Percentiles rank a stretch among this genome's conserved stretches.
Evolutionary conservation across 2,113 vertebrate genomes (phyloP).

Genomic region (Colaptes auratus): DNA sequence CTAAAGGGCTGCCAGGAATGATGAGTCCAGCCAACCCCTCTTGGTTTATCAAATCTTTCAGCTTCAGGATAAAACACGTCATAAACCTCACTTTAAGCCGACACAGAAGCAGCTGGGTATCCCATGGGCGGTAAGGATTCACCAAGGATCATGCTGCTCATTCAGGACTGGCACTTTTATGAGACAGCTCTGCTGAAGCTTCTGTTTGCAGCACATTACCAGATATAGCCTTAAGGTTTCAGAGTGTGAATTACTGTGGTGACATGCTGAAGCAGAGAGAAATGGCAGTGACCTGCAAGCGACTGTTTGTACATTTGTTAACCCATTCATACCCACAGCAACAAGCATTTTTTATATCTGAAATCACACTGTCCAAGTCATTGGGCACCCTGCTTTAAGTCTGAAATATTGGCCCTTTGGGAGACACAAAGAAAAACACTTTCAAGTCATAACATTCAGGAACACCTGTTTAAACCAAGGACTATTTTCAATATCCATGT

Average conservation of each 20-base stretch:
- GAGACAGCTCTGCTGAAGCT: slow-evolving; percentile 1
- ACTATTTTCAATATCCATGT: background rate
- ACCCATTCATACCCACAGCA: background rate
- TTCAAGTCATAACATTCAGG: background rate
- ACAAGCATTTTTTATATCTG: background rate
- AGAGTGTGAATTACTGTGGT: slow-evolving; percentile 23
- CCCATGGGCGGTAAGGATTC: background rate
- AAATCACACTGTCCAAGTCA: background rate
- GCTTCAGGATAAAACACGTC: background rate
- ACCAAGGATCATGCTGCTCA: background rate
- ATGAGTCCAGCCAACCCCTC: background rate
- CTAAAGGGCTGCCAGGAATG: background rate
- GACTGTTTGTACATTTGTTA: background rate
- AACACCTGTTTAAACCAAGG: background rate
- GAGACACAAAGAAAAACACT: background rate
- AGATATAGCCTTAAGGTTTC: slow-evolving; percentile 26
- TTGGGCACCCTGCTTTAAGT: background rate
- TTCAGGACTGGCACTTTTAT: background rate
- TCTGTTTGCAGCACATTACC: background rate
- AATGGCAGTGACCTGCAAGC: slow-evolving; percentile 19
- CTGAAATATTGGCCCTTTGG: background rate
- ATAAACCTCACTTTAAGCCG: background rate
- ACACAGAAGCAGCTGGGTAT: background rate
- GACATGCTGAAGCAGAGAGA: background rate
- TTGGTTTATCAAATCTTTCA: background rate